Base-by-base conservation (phyloP, 2,888 invertebrate genomes). In the Cinara cedri region DNA sequence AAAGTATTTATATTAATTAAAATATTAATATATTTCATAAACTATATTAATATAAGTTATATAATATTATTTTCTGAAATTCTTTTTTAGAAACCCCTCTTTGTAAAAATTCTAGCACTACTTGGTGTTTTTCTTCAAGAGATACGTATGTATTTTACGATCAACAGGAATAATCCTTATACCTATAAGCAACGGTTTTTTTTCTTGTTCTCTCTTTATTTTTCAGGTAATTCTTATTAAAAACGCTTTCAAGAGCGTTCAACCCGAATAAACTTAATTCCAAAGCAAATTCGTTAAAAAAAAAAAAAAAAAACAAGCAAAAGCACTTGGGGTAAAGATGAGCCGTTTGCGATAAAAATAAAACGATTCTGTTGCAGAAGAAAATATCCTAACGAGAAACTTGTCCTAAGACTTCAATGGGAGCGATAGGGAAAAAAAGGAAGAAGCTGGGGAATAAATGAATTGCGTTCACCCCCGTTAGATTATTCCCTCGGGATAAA, bases 401-500 rank as follows among this genome's bases (percentile, higher is more conserved):
- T 57, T 26, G 60, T 57, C 55, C 68, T 68, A 34, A 68, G 60
- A 66, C 66, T 68, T 60, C 74, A 63, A 74, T 34, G 76, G 26
- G 14, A 49, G 66, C 44, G 44, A 26, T 46, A 46, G 57, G 19
- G 24, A 34, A 46, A 26, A 55, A 19, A 55, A 55, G 68, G 21
- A 78, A 57, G 55, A 60, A 46, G 42, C 3, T 49, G 34, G 4
- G 19, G 57, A 78, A 78, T 78, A 78, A 78, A 78, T 68, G 76
- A 78, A 68, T 78, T 66, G 68, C 68, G 34, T 34, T 68, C 34
- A 60, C 68, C 68, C 68, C 60, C 34, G 66, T 55, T 19, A 24
- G 49, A 68, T 68, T 78, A 78, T 78, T 78, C 76, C 57, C 76
- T 78, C 2, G 60, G 68, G 76, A 60, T 68, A 78, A 78, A 78